These are phyloP conservation scores for Zenarchopterus dispar DNA, from an alignment of 2,797 vertebrate genomes.

Conservation along the genomic window DNA sequence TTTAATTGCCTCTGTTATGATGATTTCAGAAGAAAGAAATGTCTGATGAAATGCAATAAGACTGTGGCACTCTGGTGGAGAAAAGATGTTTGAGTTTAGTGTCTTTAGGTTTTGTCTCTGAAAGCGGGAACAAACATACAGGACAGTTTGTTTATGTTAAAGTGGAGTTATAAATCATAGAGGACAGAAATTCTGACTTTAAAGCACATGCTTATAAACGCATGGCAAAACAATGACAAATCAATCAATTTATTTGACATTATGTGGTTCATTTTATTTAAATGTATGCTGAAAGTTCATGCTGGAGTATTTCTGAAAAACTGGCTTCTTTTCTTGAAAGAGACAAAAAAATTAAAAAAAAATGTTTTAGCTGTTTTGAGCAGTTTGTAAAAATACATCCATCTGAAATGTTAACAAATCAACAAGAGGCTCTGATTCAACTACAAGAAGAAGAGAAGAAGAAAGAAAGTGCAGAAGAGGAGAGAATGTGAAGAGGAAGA, in stretches of 20 bases:
- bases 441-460: neutral
- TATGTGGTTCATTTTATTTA: neutral
- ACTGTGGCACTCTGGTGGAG: neutral
- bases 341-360: neutral
- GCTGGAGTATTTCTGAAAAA: slow-evolving; percentile 1
- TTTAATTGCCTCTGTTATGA: neutral
- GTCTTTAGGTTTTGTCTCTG: slow-evolving; percentile 1
- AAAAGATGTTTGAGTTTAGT: slow-evolving; percentile 1
- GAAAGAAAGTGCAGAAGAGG: neutral
- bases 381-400: slow-evolving; percentile 7
- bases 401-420: slow-evolving; percentile 38
- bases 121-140: neutral
- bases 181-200: slow-evolving; percentile 2
- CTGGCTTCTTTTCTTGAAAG: neutral
- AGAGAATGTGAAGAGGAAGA: neutral
- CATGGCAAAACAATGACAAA: slow-evolving; percentile 1
- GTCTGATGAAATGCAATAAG: neutral
- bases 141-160: neutral
- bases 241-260: slow-evolving; percentile 18
- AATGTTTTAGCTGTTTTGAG: slow-evolving; percentile 7
- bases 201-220: slow-evolving; percentile 1
- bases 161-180: neutral
- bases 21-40: neutral
- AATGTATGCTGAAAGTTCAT: neutral
- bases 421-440: slow-evolving; percentile 13